These are phyloP conservation scores for Piaya cayana DNA, from an alignment of 2,113 vertebrate species.

Conservation along the genomic window DNA sequence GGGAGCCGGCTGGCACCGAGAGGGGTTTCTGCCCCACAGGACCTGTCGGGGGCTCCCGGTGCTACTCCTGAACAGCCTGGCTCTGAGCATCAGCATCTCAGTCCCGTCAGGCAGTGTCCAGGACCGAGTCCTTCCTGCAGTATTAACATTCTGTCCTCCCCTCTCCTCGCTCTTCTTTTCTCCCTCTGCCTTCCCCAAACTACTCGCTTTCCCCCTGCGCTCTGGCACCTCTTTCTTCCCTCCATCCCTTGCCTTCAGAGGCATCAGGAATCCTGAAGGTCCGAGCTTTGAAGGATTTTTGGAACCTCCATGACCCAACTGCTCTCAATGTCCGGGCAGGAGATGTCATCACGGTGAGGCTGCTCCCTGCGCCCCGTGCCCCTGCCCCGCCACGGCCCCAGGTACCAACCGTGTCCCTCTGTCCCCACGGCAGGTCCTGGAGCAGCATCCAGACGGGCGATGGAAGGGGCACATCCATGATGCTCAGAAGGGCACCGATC, in stretches of 20 bases:
- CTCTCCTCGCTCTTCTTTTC: not conserved
- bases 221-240: not conserved
- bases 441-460: conserved; percentile 90
- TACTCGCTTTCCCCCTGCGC: not conserved
- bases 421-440: conserved; percentile 82
- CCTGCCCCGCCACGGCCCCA: accelerated
- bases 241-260: conserved; percentile 76
- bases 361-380: not conserved
- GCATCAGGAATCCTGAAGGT: conserved; percentile 94
- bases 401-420: not conserved
- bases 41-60: not conserved
- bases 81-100: not conserved
- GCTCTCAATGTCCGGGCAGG: conserved; percentile 93
- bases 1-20: not conserved
- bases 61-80: not conserved
- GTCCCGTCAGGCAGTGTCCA: not conserved
- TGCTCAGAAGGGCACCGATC: conserved; percentile 87
- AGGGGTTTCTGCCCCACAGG: not conserved
- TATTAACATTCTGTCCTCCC: not conserved
- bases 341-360: conserved; percentile 90
- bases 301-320: conserved; percentile 95
- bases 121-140: not conserved
- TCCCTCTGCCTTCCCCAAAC: not conserved
- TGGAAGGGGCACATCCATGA: conserved; percentile 98
- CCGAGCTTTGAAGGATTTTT: conserved; percentile 94